Evolutionary conservation across 2,797 vertebrate species (phyloP).

Genomic region (Coregonus ussuriensis): DNA sequence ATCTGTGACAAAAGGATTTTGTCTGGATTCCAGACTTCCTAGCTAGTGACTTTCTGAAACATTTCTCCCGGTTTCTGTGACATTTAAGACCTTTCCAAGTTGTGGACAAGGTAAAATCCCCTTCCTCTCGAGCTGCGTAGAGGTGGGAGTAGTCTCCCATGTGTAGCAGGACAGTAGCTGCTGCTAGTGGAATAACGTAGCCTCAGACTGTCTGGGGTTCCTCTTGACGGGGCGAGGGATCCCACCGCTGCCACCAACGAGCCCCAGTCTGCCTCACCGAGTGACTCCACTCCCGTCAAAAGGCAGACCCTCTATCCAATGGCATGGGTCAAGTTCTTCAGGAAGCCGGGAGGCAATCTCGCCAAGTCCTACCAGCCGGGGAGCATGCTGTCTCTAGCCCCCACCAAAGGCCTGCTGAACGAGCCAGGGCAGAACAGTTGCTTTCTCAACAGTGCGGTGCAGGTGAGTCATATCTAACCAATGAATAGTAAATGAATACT

Average conservation of each 20-base stretch:
- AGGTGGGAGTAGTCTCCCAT: slow-evolving; percentile 62
- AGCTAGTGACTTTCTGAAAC: slow-evolving; percentile 37
- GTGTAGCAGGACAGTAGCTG: slow-evolving; percentile 58
- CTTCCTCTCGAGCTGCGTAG: slow-evolving; percentile 39
- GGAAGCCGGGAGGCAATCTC: slow-evolving; percentile 89
- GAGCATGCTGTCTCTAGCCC: slow-evolving; percentile 94
- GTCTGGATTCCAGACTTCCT: slow-evolving; percentile 22
- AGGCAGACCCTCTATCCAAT: slow-evolving; percentile 78
- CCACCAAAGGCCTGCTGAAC: slow-evolving; percentile 94
- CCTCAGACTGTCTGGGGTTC: slow-evolving; percentile 43
- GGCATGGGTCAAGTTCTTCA: slow-evolving; percentile 96
- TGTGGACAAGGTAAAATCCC: slow-evolving; percentile 14
- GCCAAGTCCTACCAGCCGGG: slow-evolving; percentile 93
- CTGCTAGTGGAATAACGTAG: slow-evolving; percentile 68
- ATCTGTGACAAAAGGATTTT: background rate
- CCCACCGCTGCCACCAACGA: slow-evolving; percentile 19
- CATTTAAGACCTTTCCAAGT: slow-evolving; percentile 5
- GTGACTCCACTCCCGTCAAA: slow-evolving; percentile 35
- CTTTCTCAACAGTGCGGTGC: slow-evolving; percentile 98
- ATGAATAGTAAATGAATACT: background rate
- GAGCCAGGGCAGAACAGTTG: slow-evolving; percentile 98
- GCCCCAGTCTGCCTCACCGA: slow-evolving; percentile 5
- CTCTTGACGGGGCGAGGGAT: slow-evolving; percentile 33
- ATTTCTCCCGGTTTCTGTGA: background rate
- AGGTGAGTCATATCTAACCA: slow-evolving; percentile 77